Evolutionary conservation across 2,113 vertebrate genomes (phyloP).

Genomic region (Bambusicola thoracicus): DNA sequence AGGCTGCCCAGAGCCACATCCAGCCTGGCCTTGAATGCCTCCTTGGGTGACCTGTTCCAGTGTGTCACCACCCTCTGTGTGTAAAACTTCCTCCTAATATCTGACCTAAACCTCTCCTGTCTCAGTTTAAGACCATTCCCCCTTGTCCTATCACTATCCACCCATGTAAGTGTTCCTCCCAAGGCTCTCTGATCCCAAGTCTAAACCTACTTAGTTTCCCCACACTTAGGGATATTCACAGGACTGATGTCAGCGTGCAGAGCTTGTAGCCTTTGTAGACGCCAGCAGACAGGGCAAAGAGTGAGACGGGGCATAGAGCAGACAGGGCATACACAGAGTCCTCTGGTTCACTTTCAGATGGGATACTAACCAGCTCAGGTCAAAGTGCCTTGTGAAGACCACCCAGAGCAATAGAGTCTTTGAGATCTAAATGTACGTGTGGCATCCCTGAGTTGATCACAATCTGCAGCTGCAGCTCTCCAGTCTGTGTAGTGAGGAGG

Average conservation of each 20-base stretch:
- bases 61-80: too few relatives aligned
- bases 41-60: too few relatives aligned
- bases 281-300: background rate
- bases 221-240: background rate
- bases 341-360: background rate
- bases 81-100: too few relatives aligned
- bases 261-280: background rate
- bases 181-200: background rate
- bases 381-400: background rate
- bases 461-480: background rate
- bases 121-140: too few relatives aligned
- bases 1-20: too few relatives aligned
- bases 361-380: background rate
- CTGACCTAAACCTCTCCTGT: too few relatives aligned
- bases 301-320: too few relatives aligned
- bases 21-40: too few relatives aligned
- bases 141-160: too few relatives aligned
- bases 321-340: background rate
- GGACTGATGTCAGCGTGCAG: background rate
- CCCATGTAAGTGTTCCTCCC: too few relatives aligned
- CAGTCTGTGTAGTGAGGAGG: background rate
- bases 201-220: background rate
- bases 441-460: background rate
- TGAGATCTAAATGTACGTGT: fast-evolving
- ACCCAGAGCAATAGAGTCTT: background rate